Conservation (phyloP, 2,888 invertebrate species). For the Ellobium chinense region DNA sequence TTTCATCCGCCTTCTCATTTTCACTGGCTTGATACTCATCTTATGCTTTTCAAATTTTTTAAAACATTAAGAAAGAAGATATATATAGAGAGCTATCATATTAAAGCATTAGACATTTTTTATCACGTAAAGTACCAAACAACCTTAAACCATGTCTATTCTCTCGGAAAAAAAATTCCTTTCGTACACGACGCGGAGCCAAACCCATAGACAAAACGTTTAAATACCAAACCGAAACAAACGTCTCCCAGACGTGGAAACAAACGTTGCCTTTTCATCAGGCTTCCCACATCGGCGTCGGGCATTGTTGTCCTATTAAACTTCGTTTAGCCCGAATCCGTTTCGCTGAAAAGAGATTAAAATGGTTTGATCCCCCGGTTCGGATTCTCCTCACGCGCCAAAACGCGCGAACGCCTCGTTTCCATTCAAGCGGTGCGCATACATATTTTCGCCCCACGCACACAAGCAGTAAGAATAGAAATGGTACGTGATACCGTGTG, state of each 20-base stretch:
- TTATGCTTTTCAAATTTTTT: no score
- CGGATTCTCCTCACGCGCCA: not conserved
- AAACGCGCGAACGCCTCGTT: constrained; percentile 2
- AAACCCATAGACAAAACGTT: no score
- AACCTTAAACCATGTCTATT: no score
- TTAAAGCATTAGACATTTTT: no score
- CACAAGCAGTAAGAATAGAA: not conserved
- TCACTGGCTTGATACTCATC: no score
- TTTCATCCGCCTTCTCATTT: no score
- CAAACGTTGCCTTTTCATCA: constrained; percentile 3
- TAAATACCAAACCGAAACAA: constrained; percentile 2
- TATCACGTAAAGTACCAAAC: no score
- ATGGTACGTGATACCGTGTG: not conserved
- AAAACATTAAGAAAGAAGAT: no score
- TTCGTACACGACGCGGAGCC: not conserved
- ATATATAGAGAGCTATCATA: no score
- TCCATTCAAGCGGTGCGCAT: not conserved
- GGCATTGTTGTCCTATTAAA: constrained; percentile 24
- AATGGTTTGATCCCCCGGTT: constrained; percentile 3
- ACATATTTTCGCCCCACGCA: not conserved
- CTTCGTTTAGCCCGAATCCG: constrained; percentile 11
- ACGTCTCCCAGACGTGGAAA: not conserved
- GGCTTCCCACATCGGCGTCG: not conserved
- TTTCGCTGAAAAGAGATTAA: not conserved
- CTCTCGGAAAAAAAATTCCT: no score